Percentiles rank a stretch among this genome's conserved stretches.
Conservation (phyloP, 2,797 vertebrate species). For the Halcyon leucocephala region DNA sequence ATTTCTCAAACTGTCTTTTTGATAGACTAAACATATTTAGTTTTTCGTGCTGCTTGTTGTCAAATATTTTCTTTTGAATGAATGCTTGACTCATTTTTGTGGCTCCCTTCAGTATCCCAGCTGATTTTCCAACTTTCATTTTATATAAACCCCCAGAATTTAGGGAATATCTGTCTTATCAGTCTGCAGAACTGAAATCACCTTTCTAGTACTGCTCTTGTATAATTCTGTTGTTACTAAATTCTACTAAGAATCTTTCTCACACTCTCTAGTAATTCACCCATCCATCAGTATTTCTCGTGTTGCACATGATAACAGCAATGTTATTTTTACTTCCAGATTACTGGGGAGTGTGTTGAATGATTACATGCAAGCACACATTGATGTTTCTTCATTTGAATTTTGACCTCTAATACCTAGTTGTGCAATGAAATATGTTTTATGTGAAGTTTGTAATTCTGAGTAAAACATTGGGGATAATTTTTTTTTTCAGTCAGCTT, state of each 20-base stretch:
- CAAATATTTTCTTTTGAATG: constrained; percentile 15
- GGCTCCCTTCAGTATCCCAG: neutral
- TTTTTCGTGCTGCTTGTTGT: constrained; percentile 14
- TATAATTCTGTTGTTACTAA: neutral
- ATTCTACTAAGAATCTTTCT: neutral
- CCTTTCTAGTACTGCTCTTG: neutral
- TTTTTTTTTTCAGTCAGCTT: neutral
- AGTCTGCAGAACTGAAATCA: neutral
- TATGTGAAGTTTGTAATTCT: neutral
- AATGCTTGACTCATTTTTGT: neutral
- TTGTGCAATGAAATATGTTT: neutral
- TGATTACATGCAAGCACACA: neutral
- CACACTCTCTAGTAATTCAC: neutral
- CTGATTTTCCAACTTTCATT: neutral
- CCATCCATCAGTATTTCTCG: neutral
- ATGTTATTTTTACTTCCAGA: neutral
- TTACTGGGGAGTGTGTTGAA: neutral
- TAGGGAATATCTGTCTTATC: neutral
- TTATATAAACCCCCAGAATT: neutral
- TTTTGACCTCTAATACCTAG: neutral
- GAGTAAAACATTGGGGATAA: neutral
- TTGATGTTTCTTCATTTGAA: neutral
- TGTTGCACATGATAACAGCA: neutral
- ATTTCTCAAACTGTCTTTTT: constrained; percentile 43
- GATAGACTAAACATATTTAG: constrained; percentile 17